Evolutionary conservation across 2,888 invertebrate genomes (phyloP).

Genomic region (Cephus nigrinus): DNA sequence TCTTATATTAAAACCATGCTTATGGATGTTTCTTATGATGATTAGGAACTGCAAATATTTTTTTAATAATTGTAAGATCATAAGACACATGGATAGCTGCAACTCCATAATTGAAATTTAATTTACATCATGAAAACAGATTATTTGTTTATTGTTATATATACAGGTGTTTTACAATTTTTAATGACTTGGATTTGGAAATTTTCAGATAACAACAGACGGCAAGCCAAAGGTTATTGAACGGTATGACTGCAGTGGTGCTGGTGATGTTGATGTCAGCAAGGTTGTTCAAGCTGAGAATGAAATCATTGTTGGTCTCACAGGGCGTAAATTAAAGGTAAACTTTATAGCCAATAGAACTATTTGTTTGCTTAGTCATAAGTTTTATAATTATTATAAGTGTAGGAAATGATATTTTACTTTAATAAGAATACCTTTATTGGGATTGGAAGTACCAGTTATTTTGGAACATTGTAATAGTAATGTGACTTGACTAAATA

Average conservation of each 20-base stretch:
- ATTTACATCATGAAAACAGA: background rate
- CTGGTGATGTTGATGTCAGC: constrained; percentile 95
- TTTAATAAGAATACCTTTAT: background rate
- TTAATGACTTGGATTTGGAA: background rate
- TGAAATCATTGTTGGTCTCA: constrained; percentile 84
- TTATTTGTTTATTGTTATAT: background rate
- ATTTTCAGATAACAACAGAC: constrained; percentile 81
- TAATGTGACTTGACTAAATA: background rate
- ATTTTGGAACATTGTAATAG: background rate
- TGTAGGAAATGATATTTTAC: background rate
- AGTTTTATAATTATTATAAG: background rate
- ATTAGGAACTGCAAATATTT: background rate
- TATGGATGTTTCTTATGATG: background rate
- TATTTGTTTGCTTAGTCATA: background rate
- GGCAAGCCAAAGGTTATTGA: constrained; percentile 94
- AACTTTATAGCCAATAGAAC: constrained; percentile 8
- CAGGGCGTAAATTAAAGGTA: constrained; percentile 90
- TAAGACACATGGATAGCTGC: background rate
- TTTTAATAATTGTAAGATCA: background rate
- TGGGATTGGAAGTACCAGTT: background rate
- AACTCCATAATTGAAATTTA: background rate
- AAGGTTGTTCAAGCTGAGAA: constrained; percentile 77
- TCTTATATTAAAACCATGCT: background rate
- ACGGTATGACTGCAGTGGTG: constrained; percentile 94
- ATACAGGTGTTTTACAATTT: background rate